A percentile compares a stretch with the other conserved stretches of the same genome.
phyloP scores from a whole-genome alignment of 2,888 invertebrate genomes.

The Apoderus coryli region DNA sequence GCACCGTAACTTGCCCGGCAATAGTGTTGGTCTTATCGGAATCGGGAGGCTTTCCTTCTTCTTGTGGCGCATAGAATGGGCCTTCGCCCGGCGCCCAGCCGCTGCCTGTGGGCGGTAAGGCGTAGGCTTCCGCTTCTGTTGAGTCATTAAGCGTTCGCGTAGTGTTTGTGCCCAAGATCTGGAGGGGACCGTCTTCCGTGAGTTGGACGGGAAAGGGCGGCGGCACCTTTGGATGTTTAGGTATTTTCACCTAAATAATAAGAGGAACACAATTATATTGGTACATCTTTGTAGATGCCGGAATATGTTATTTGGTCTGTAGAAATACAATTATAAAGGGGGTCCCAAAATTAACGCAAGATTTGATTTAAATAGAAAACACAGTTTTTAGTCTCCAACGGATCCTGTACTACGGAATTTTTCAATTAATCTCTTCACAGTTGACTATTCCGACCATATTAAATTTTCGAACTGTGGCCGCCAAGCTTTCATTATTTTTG shows the following conservation, averaged over 20 bases:
- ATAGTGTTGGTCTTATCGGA: slow-evolving; percentile 50
- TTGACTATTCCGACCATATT: too few relatives aligned
- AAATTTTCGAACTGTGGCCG: too few relatives aligned
- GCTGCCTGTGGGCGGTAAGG: slow-evolving; percentile 31
- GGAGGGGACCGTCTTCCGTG: slow-evolving; percentile 70
- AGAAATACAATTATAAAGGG: too few relatives aligned
- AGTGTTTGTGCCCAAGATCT: slow-evolving; percentile 72
- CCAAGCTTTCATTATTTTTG: too few relatives aligned
- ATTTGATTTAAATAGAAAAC: too few relatives aligned
- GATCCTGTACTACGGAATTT: too few relatives aligned
- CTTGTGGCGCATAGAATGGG: slow-evolving; percentile 6
- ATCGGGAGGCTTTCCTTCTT: slow-evolving; percentile 32
- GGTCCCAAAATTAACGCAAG: too few relatives aligned
- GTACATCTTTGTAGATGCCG: too few relatives aligned
- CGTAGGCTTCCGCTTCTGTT: slow-evolving; percentile 34
- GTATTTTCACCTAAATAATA: slow-evolving; percentile 53
- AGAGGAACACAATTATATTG: too few relatives aligned
- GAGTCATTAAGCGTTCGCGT: slow-evolving; percentile 55
- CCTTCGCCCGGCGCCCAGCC: slow-evolving; percentile 21
- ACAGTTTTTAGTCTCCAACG: too few relatives aligned
- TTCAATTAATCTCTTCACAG: too few relatives aligned
- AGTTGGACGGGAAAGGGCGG: slow-evolving; percentile 90
- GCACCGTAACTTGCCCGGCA: slow-evolving; percentile 49
- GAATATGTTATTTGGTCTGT: too few relatives aligned
- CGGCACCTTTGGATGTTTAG: slow-evolving; percentile 67